phyloP scores from a whole-genome alignment of 35 echinoderm and acorn worm genomes.

The Diadema setosum region DNA sequence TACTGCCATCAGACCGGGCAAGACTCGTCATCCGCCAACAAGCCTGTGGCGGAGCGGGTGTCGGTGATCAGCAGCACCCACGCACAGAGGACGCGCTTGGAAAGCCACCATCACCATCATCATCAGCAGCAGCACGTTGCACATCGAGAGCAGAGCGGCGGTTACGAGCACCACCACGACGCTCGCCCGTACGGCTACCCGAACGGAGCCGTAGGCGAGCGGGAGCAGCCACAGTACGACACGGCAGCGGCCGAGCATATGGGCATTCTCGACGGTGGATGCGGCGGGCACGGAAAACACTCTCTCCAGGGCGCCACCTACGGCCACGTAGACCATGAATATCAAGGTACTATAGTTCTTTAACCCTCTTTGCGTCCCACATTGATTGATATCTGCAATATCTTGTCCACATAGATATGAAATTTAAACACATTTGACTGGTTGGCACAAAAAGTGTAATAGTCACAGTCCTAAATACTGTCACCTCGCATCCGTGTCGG shows the following conservation, averaged over 20 bases:
- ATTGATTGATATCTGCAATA: too few species aligned
- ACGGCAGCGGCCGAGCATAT: background rate
- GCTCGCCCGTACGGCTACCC: background rate
- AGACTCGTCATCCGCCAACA: background rate
- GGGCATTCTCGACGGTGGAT: background rate
- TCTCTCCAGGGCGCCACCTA: too few species aligned
- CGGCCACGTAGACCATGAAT: too few species aligned
- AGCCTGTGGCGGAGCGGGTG: constrained; percentile 42
- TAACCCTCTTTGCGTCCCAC: too few species aligned
- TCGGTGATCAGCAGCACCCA: constrained; percentile 71
- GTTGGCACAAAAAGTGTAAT: too few species aligned
- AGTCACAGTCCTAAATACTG: too few species aligned
- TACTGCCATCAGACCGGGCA: background rate
- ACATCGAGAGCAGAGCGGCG: background rate
- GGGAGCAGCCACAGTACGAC: background rate
- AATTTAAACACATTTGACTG: too few species aligned
- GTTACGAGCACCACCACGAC: too few species aligned
- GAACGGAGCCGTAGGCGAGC: background rate
- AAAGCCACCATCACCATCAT: background rate
- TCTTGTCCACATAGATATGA: too few species aligned
- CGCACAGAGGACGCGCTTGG: background rate
- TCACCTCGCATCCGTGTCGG: too few species aligned
- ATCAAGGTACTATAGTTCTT: too few species aligned
- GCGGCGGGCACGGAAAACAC: background rate
- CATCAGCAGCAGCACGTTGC: too few species aligned